Evolutionary conservation across 1,140 invertebrate genomes (phyloP), one percentile per base, ranked within the genome.

Genomic region (Bombus sylvicola): DNA sequence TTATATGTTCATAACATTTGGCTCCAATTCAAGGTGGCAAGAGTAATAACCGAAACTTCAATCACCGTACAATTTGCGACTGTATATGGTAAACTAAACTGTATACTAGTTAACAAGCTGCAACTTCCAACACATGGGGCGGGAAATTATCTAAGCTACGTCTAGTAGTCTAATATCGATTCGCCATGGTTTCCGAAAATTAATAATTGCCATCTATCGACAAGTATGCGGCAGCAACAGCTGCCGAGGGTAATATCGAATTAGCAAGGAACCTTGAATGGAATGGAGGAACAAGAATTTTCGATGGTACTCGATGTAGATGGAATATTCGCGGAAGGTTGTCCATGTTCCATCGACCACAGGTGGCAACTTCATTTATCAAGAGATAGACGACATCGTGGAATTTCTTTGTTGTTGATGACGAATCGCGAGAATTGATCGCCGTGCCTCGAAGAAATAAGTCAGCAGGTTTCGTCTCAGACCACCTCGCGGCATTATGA

Each of bases 131-230:
- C 59, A n/a, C 59, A 62, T 62, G 75, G 25, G 43, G 9, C 25
- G 37, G 75, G 8, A 78, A 79, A 84, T 84, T 83, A 83, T 83
- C 64, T 68, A 31, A 83, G 77, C 64, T 83, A 66, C 62, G 74
- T 66, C 34, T 41, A 34, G 28, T 37, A 28, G 47, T n/a, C 62
- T 57, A 57, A 57, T 57, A 78, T 57, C 82, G 74, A 78, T 69
- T 68, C 22, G 2, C 57, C 57, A 34, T n/a, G 31, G 59, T 68
- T 53, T 53, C 37, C 6, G 74, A 83, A 59, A 78, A 83, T 78
- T 84, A 78, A 76, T 79, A 79, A 84, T 62, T 79, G 37, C 66
- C 82, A 68, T 15, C 25, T 77, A 83, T 83, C 59, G 81, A 77
- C 43, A 47, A 83, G 43, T 83, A 83, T 43, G 69, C 31, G 59